These are phyloP conservation scores for Meganola albula DNA, from an alignment of 2,888 invertebrate species.

Conservation along the genomic window DNA sequence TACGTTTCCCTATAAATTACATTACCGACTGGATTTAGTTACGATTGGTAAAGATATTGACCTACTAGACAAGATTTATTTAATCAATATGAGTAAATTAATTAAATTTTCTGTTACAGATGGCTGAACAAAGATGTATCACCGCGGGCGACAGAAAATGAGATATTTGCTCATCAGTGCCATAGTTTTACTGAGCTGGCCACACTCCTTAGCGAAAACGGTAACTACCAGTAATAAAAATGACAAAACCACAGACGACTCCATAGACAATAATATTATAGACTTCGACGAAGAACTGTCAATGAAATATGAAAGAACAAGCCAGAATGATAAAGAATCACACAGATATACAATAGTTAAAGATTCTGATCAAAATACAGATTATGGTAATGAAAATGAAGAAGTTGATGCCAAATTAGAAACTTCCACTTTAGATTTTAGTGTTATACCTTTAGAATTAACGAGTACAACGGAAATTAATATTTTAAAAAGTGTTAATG, in stretches of 20 bases:
- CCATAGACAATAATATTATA: slow-evolving; percentile 59
- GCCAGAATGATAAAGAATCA: slow-evolving; percentile 47
- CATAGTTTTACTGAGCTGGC: slow-evolving; percentile 42
- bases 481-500: slow-evolving; percentile 42
- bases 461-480: slow-evolving; percentile 59
- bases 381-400: slow-evolving; percentile 21
- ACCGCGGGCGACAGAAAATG: slow-evolving; percentile 60
- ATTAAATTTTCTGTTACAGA: slow-evolving; percentile 48
- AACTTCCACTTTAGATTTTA: slow-evolving; percentile 47
- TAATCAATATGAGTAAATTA: no score
- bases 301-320: slow-evolving; percentile 50
- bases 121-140: slow-evolving; percentile 53
- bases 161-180: slow-evolving; percentile 42
- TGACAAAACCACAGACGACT: slow-evolving; percentile 49
- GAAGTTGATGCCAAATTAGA: slow-evolving; percentile 29
- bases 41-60: no score
- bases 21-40: no score
- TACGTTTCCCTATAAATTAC: no score
- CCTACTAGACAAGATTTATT: no score
- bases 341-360: slow-evolving; percentile 56
- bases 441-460: slow-evolving; percentile 64
- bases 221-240: slow-evolving; percentile 30
- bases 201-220: slow-evolving; percentile 36
- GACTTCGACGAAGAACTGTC: slow-evolving; percentile 64
- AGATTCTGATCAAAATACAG: slow-evolving; percentile 27